These are phyloP conservation scores for Stichodactyla helianthus DNA, from an alignment of 64 coral and sea anemone species.

Conservation along the genomic window DNA sequence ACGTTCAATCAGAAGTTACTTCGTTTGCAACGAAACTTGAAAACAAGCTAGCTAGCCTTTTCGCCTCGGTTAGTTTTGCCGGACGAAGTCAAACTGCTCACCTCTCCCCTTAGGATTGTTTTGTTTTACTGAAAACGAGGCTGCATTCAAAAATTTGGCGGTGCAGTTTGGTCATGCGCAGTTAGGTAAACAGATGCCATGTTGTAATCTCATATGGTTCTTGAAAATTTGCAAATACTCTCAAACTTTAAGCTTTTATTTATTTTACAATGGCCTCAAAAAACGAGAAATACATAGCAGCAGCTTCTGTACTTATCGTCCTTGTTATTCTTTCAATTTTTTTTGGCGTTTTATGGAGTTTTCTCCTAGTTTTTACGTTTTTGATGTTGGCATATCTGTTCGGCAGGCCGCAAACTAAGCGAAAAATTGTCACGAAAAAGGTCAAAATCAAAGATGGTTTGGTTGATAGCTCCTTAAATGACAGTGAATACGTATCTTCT, in stretches of 20 bases:
- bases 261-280: not conserved
- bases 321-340: not conserved
- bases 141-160: slow-evolving; percentile 25
- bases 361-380: slow-evolving; percentile 22
- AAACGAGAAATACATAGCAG: slow-evolving; percentile 16
- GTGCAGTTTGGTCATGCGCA: not conserved
- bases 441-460: not conserved
- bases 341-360: slow-evolving; percentile 15
- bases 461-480: not conserved
- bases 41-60: too few relatives aligned
- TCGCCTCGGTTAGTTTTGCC: too few relatives aligned
- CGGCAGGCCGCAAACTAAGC: not conserved
- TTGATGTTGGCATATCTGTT: slow-evolving; percentile 3
- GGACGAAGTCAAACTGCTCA: too few relatives aligned
- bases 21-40: too few relatives aligned
- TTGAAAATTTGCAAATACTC: not conserved
- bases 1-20: too few relatives aligned
- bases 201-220: not conserved
- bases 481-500: not conserved
- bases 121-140: not conserved
- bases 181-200: not conserved
- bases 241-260: not conserved
- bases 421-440: not conserved
- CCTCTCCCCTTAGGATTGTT: not conserved
- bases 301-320: not conserved